Conservation (phyloP, 2,888 invertebrate genomes). For the Xanthorhoe spadicearia region DNA sequence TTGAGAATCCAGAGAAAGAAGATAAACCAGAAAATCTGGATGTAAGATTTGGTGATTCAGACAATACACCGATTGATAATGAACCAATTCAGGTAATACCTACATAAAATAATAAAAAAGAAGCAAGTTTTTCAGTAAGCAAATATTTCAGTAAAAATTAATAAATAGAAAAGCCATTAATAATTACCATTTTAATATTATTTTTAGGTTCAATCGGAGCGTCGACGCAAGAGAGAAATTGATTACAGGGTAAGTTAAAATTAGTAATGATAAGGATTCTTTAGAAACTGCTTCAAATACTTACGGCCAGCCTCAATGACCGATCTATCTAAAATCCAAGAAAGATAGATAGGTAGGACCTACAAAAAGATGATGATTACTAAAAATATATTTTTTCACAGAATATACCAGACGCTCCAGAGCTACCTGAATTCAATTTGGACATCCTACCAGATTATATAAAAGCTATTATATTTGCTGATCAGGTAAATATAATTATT, state of each 20-base stretch:
- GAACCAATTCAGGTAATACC: not conserved
- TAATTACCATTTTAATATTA: not conserved
- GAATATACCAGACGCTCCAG: constrained; percentile 42
- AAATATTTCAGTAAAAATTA: no score
- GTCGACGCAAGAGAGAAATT: constrained; percentile 22
- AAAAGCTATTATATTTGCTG: constrained; percentile 31
- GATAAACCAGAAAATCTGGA: not conserved
- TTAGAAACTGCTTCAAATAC: not conserved
- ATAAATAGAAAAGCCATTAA: no score
- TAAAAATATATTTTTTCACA: not conserved
- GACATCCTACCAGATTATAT: constrained; percentile 23
- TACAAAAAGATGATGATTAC: no score
- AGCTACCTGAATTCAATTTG: constrained; percentile 39
- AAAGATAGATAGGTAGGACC: not conserved
- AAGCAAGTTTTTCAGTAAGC: no score
- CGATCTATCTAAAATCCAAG: no score
- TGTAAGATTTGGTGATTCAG: not conserved
- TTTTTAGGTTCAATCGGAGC: constrained; percentile 14
- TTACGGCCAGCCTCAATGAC: no score
- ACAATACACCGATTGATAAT: not conserved
- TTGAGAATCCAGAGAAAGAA: no score
- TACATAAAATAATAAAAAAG: not conserved
- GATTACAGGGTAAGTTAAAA: constrained; percentile 16
- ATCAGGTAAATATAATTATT: constrained; percentile 44
- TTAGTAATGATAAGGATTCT: no score